phyloP scores from a whole-genome alignment of 2,888 invertebrate genomes.

The Eueremaeus valkanovi region DNA sequence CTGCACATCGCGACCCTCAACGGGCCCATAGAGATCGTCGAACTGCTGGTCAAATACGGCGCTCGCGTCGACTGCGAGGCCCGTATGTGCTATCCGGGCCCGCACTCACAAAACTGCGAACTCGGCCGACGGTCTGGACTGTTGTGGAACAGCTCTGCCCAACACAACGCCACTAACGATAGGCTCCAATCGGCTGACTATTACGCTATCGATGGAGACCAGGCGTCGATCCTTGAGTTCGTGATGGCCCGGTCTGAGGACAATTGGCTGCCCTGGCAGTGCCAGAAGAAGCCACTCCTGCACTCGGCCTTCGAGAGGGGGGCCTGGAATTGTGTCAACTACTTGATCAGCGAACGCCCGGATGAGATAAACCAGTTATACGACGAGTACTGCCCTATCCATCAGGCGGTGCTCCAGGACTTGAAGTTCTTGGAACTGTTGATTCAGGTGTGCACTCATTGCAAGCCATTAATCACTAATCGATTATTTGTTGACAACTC shows the following conservation, averaged over 20 bases:
- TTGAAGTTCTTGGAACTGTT: conserved; percentile 60
- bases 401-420: conserved; percentile 68
- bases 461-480: not conserved
- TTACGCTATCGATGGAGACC: conserved; percentile 69
- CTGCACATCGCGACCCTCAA: conserved; percentile 62
- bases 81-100: conserved; percentile 70
- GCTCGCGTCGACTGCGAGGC: conserved; percentile 67
- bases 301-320: conserved; percentile 68
- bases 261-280: conserved; percentile 62
- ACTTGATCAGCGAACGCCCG: conserved; percentile 60
- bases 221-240: conserved; percentile 63
- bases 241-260: conserved; percentile 65
- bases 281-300: conserved; percentile 58
- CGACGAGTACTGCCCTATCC: conserved; percentile 73
- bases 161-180: conserved; percentile 49
- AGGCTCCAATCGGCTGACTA: conserved; percentile 67
- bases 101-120: conserved; percentile 67
- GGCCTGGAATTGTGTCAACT: conserved; percentile 68
- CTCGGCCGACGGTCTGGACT: conserved; percentile 51
- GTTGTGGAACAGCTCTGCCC: not conserved
- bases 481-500: no score
- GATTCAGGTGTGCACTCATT: conserved; percentile 48
- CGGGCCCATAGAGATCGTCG: conserved; percentile 61
- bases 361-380: conserved; percentile 65
- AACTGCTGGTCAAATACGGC: conserved; percentile 64